Evolutionary conservation across 2,797 vertebrate genomes (phyloP), one percentile per base, ranked within the genome.

Genomic region (Pogonophryne albipinna): DNA sequence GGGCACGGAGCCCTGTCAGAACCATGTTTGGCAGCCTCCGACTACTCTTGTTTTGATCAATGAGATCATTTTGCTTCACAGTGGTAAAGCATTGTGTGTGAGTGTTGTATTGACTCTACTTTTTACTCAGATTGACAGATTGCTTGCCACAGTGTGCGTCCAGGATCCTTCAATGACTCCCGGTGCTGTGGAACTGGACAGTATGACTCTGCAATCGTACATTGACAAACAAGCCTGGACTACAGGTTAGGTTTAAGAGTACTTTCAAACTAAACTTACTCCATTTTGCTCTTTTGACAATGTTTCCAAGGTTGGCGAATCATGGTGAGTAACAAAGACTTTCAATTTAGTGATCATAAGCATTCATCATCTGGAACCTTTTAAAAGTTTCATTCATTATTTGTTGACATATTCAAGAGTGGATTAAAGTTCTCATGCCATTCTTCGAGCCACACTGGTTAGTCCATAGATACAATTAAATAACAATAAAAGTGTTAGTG

Each of bases 151-250:
- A 41, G 88, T 95, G 17, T 91, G 86, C 12, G 70, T 94, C 42
- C 71, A 88, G 15, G 90, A 95, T 71, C 93, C 93, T 3, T 85
- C 70, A 3, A 85, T 69, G 79, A 93, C 91, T 12, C 93, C 92
- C 2, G 80, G 90, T 0, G 92, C 94, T 1, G 53, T 50, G 6
- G 66, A 91, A 16, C 66, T 93, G 59, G 95, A 95, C 86, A 87
- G 93, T 45, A 93, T 95, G 92, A 95, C 94, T 0, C 60, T 95
- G 23, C 84, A 94, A 62, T 88, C 93, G 0, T 95, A 88, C 80
- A 45, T 90, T 16, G 82, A 94, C 23, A 80, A 84, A 20, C 84
- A 95, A 10, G 69, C 84, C 19, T 95, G 94, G 94, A 94, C 94
- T 31, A 50, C 71, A 85, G 90, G 95, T 95, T 17, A 82, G 78